Conservation (phyloP, 2,113 vertebrate genomes). For the Tachuris rubrigastra region DNA sequence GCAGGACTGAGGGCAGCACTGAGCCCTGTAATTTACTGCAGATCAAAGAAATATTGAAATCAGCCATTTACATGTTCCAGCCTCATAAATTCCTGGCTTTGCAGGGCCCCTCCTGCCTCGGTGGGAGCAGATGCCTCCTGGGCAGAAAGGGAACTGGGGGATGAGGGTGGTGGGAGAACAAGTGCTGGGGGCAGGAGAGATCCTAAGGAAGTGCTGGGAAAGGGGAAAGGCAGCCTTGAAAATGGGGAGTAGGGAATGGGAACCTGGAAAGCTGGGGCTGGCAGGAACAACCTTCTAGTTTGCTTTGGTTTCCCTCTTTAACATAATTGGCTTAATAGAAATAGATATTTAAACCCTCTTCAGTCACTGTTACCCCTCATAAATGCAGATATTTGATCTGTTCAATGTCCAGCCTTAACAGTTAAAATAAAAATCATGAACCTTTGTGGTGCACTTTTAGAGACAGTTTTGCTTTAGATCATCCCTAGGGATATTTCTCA, state of each 20-base stretch:
- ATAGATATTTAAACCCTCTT: background rate
- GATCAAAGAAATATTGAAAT: background rate
- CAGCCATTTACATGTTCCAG: background rate
- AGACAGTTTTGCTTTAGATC: background rate
- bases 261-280: background rate
- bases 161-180: background rate
- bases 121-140: background rate
- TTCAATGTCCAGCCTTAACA: background rate
- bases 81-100: background rate
- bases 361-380: background rate
- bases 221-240: background rate
- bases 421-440: background rate
- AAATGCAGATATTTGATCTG: background rate
- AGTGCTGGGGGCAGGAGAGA: background rate
- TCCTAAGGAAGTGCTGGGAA: background rate
- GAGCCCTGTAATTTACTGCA: background rate
- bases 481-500: background rate
- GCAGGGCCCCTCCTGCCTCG: accelerated
- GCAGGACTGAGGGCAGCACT: background rate
- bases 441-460: background rate
- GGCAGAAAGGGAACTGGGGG: background rate
- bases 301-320: background rate
- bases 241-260: background rate
- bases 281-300: background rate
- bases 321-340: background rate